Conservation (phyloP, 2,113 vertebrate species). For the Equus przewalskii region DNA sequence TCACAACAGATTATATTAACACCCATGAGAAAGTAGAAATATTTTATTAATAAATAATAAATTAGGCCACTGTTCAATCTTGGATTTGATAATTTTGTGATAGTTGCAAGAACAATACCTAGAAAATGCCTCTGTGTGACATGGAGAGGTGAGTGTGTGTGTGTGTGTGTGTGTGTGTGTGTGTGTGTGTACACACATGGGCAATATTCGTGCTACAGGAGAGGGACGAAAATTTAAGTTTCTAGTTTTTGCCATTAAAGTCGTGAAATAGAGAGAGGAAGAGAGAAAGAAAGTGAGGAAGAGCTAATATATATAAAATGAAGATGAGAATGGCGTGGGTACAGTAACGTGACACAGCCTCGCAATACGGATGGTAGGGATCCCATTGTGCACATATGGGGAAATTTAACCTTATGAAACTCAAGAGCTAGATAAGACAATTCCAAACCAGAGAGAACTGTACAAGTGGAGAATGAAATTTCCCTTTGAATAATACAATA, state of each 20-base stretch:
- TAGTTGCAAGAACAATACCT: not conserved
- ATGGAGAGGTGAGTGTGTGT: not conserved
- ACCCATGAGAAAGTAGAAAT: not conserved
- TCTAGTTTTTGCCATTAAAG: constrained; percentile 50
- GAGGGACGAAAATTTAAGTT: not conserved
- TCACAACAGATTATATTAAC: not conserved
- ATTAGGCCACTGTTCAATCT: not conserved
- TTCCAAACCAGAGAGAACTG: not conserved
- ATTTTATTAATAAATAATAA: constrained; percentile 19
- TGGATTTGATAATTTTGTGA: constrained; percentile 41
- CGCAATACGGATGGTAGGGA: not conserved
- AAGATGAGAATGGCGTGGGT: not conserved
- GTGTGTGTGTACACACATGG: too few relatives aligned
- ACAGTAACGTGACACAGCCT: not conserved
- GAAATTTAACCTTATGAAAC: not conserved
- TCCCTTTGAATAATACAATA: not conserved
- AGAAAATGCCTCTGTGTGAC: not conserved
- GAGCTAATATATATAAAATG: not conserved
- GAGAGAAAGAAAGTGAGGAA: not conserved
- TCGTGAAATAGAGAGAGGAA: not conserved
- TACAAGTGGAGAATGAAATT: not conserved
- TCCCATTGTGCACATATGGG: not conserved
- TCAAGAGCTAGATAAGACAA: not conserved
- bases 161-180: too few relatives aligned
- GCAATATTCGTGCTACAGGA: not conserved